Percentiles rank a stretch among this genome's conserved stretches.
Conservation (phyloP, 1,140 invertebrate genomes). For the Drosophila arawakana region DNA sequence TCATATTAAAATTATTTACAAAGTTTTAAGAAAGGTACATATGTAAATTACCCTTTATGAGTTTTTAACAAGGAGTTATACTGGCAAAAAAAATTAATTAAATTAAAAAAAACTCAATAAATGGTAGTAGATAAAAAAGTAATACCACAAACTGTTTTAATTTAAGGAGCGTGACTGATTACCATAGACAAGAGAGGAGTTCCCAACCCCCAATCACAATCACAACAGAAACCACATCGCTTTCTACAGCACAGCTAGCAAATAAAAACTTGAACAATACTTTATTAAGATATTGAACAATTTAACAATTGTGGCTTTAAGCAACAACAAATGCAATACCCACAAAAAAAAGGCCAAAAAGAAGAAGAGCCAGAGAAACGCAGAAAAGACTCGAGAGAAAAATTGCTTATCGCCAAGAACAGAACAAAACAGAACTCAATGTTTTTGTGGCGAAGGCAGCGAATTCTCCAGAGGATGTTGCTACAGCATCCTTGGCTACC, state of each 20-base stretch:
- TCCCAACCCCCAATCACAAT: not conserved
- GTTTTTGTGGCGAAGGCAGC: conserved; percentile 37
- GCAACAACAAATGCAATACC: conserved; percentile 36
- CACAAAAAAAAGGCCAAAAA: conserved; percentile 12
- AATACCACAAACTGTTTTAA: not conserved
- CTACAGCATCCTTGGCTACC: conserved; percentile 17
- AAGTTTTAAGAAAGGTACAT: no score
- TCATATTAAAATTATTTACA: no score
- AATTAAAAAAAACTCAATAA: no score
- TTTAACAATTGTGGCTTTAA: conserved; percentile 25
- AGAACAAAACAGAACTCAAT: conserved; percentile 52
- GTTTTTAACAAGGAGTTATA: no score
- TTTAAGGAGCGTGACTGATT: not conserved
- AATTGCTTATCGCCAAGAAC: conserved; percentile 52
- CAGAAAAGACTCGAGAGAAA: conserved; percentile 50
- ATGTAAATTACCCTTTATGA: no score
- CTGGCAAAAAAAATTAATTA: no score
- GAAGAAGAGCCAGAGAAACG: conserved; percentile 40
- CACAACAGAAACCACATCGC: not conserved
- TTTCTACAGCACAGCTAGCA: not conserved
- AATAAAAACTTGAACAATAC: not conserved
- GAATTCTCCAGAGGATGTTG: conserved; percentile 72
- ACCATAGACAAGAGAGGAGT: not conserved
- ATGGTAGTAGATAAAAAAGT: no score
- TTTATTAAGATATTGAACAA: conserved; percentile 41